Conservation (phyloP, 2,888 invertebrate genomes). For the Kuschelorhynchus macadamiae region DNA sequence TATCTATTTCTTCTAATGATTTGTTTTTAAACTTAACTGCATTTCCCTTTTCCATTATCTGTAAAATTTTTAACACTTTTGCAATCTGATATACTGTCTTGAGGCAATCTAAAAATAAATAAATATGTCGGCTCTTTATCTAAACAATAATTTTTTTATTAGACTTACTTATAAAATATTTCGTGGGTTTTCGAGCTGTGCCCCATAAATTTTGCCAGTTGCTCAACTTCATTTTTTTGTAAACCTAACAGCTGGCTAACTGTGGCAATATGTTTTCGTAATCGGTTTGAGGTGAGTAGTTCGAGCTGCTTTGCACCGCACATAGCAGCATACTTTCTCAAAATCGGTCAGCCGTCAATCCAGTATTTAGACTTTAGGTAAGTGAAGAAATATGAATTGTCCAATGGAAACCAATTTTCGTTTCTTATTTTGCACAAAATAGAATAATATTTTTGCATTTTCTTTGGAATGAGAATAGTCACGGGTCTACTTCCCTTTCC, state of each 20-base stretch:
- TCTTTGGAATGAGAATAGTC: constrained; percentile 38
- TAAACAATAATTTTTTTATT: too few species aligned
- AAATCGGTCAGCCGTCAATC: constrained; percentile 52
- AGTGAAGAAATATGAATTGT: constrained; percentile 53
- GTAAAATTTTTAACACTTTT: constrained; percentile 50
- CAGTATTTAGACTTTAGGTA: constrained; percentile 48
- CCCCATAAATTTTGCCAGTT: constrained; percentile 45
- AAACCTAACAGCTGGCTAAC: constrained; percentile 32
- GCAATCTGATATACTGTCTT: constrained; percentile 46
- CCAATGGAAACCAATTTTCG: constrained; percentile 36
- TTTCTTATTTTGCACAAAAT: constrained; percentile 25
- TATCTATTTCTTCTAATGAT: constrained; percentile 46
- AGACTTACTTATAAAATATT: constrained; percentile 40
- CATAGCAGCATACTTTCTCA: constrained; percentile 50
- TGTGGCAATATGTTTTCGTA: constrained; percentile 45
- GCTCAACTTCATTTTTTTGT: constrained; percentile 37
- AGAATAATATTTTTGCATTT: constrained; percentile 34
- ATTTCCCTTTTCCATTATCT: constrained; percentile 48
- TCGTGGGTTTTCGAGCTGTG: constrained; percentile 38
- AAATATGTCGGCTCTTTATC: too few species aligned
- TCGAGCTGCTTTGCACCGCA: constrained; percentile 52
- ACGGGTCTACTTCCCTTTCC: constrained; percentile 50
- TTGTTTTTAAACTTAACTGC: constrained; percentile 48
- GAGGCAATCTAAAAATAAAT: too few species aligned
- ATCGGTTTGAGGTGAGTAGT: constrained; percentile 6